A percentile compares a stretch with the other conserved stretches of the same genome.
Conservation (phyloP, 1,140 invertebrate species). For the Drosophila nannoptera region DNA sequence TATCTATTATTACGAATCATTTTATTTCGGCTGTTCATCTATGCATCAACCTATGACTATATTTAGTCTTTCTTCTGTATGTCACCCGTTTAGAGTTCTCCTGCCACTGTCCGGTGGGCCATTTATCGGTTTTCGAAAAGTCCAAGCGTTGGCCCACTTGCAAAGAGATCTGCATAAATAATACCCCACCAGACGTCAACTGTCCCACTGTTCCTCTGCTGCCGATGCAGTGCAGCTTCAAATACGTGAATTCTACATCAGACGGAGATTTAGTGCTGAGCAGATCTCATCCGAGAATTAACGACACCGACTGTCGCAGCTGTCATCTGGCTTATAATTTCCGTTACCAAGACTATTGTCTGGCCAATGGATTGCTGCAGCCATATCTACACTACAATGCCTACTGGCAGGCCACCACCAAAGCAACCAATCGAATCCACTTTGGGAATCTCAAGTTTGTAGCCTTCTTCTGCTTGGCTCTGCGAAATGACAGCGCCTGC, state of each 20-base stretch:
- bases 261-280: slow-evolving; percentile 43
- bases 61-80: neutral
- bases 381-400: slow-evolving; percentile 72
- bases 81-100: slow-evolving; percentile 41
- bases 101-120: slow-evolving; percentile 54
- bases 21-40: too few species aligned
- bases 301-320: slow-evolving; percentile 47
- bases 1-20: neutral
- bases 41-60: too few species aligned
- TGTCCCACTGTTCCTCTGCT: slow-evolving; percentile 33
- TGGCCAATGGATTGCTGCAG: slow-evolving; percentile 63
- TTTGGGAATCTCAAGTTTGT: slow-evolving; percentile 76
- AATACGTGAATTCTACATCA: slow-evolving; percentile 51
- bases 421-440: slow-evolving; percentile 22
- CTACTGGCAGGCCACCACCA: slow-evolving; percentile 58
- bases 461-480: slow-evolving; percentile 71
- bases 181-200: slow-evolving; percentile 22
- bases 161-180: slow-evolving; percentile 44
- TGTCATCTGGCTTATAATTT: slow-evolving; percentile 66
- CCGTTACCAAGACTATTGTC: slow-evolving; percentile 68
- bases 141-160: slow-evolving; percentile 63
- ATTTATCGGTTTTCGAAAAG: slow-evolving; percentile 53
- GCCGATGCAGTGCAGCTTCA: slow-evolving; percentile 22
- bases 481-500: slow-evolving; percentile 80
- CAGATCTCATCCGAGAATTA: slow-evolving; percentile 30